Conservation (phyloP, 2,113 vertebrate species). For the Silurus meridionalis region DNA sequence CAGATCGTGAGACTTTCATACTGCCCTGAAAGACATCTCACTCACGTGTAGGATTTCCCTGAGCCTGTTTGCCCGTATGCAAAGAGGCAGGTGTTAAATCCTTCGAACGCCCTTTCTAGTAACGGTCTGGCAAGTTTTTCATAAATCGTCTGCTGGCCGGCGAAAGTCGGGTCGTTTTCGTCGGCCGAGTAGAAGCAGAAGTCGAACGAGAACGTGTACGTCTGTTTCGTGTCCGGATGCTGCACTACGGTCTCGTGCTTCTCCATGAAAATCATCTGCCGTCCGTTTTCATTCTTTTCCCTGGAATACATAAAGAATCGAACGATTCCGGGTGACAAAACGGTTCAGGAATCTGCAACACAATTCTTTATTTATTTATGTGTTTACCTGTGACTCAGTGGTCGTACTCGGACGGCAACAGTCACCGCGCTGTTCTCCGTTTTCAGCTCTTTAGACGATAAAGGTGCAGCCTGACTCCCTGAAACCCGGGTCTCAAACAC, state of each 20-base stretch:
- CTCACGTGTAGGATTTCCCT: constrained; percentile 97
- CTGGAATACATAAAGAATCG: constrained; percentile 61
- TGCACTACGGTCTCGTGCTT: constrained; percentile 80
- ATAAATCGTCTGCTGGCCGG: constrained; percentile 82
- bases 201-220: constrained; percentile 83
- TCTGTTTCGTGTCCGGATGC: constrained; percentile 81
- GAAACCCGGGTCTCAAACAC: background rate
- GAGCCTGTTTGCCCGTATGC: constrained; percentile 97
- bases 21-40: background rate
- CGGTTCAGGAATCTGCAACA: too few species aligned
- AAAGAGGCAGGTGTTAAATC: constrained; percentile 93
- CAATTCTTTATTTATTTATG: too few species aligned
- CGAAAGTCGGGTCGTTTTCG: constrained; percentile 71
- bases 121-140: constrained; percentile 81
- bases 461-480: constrained; percentile 47
- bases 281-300: constrained; percentile 78
- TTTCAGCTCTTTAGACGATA: constrained; percentile 61
- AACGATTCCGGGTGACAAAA: too few species aligned
- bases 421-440: constrained; percentile 86
- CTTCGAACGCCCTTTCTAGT: constrained; percentile 85
- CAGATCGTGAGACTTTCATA: background rate
- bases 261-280: constrained; percentile 80
- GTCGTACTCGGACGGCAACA: constrained; percentile 86
- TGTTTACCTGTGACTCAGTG: constrained; percentile 84
- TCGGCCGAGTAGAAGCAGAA: constrained; percentile 90